A percentile compares a stretch with the other conserved stretches of the same genome.
These are phyloP conservation scores for Siniperca scherzeri DNA, from an alignment of 2,797 vertebrate genomes.

Conservation along the genomic window DNA sequence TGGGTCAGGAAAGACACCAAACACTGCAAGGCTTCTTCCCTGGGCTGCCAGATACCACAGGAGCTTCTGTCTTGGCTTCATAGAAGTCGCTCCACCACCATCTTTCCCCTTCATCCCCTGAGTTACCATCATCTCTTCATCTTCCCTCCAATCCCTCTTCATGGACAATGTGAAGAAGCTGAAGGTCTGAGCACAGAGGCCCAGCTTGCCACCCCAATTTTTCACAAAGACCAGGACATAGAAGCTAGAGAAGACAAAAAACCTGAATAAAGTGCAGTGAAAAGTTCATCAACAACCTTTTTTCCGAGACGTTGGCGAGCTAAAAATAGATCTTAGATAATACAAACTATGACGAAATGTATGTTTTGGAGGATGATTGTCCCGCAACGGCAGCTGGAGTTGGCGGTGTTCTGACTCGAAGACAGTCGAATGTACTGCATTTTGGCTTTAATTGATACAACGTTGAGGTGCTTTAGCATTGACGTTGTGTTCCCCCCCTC, in stretches of 20 bases:
- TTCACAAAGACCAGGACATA: neutral
- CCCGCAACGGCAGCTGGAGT: too few relatives aligned
- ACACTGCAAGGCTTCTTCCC: constrained; percentile 45
- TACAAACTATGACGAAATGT: too few relatives aligned
- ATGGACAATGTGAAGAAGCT: neutral
- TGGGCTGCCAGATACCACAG: constrained; percentile 32
- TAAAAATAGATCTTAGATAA: too few relatives aligned
- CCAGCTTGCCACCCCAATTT: neutral
- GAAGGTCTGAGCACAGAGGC: constrained; percentile 30
- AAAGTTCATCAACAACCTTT: too few relatives aligned
- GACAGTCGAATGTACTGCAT: too few relatives aligned
- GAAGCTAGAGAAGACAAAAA: neutral
- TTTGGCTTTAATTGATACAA: too few relatives aligned
- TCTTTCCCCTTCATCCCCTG: constrained; percentile 10
- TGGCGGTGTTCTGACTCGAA: too few relatives aligned
- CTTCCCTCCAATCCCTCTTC: neutral
- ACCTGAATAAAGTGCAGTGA: neutral
- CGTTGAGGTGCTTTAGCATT: too few relatives aligned
- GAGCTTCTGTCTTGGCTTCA: constrained; percentile 43
- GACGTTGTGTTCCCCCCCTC: too few relatives aligned
- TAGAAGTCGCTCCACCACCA: constrained; percentile 7
- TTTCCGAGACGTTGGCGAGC: too few relatives aligned
- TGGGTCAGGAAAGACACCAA: constrained; percentile 44
- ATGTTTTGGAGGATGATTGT: too few relatives aligned
- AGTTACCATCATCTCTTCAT: constrained; percentile 4